Evolutionary conservation across 1,140 invertebrate genomes (phyloP).

Genomic region (Drosophila trapezifrons): DNA sequence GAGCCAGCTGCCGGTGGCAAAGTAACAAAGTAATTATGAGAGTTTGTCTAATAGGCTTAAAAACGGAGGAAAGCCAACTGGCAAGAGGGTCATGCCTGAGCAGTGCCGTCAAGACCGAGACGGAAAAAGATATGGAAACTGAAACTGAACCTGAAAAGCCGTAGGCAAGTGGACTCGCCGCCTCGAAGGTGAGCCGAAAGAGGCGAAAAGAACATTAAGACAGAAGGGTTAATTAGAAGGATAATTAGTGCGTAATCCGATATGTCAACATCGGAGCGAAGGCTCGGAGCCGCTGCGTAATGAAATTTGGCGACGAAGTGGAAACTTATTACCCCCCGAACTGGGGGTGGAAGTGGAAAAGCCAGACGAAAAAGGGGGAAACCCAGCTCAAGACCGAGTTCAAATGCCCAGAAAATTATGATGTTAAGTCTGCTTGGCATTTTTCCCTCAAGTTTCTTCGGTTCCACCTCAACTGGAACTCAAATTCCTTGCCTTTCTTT

Average conservation of each 20-base stretch:
- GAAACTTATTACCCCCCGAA: conserved; percentile 58
- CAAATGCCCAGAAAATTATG: conserved; percentile 71
- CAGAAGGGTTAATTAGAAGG: conserved; percentile 81
- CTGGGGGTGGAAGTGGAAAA: not conserved
- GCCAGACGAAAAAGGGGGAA: conserved; percentile 5
- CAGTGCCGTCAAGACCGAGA: conserved; percentile 26
- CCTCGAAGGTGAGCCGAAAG: conserved; percentile 46
- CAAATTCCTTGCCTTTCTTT: not conserved
- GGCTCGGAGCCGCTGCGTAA: conserved; percentile 34
- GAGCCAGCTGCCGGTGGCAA: conserved; percentile 20
- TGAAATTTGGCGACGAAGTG: conserved; percentile 65
- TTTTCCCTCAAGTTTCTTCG: conserved; percentile 4
- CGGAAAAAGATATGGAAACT: conserved; percentile 24
- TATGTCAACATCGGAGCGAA: conserved; percentile 69
- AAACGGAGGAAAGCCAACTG: conserved; percentile 54
- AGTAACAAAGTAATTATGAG: conserved; percentile 80
- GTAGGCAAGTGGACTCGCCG: conserved; percentile 33
- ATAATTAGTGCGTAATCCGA: conserved; percentile 83
- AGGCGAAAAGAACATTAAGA: conserved; percentile 55
- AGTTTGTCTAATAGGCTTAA: conserved; percentile 79
- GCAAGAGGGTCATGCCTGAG: conserved; percentile 68
- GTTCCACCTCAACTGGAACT: not conserved
- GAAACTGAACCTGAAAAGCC: conserved; percentile 19
- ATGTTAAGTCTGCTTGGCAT: conserved; percentile 45
- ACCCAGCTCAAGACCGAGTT: conserved; percentile 16